A percentile compares a stretch with the other conserved stretches of the same genome.
Conservation (phyloP, 2,113 vertebrate species). For the Girardinichthys multiradiatus region DNA sequence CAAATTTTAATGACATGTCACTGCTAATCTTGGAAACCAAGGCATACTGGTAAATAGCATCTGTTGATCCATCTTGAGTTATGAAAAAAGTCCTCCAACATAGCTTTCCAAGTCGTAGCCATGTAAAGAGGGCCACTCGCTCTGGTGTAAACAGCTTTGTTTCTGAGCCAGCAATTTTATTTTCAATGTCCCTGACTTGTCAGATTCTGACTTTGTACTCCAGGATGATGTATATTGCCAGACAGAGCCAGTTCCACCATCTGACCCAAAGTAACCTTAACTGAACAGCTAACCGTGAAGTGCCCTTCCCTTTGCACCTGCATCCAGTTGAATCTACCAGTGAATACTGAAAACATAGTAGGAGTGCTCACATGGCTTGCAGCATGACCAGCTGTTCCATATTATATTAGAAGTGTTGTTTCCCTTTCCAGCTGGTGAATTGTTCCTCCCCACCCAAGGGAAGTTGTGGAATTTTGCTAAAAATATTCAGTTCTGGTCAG, state of each 20-base stretch:
- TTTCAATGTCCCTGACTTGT: constrained; percentile 34
- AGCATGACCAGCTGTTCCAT: constrained; percentile 33
- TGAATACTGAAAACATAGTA: constrained; percentile 14
- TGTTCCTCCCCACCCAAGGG: constrained; percentile 14
- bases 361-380: constrained; percentile 45
- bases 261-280: not conserved
- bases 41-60: constrained; percentile 13
- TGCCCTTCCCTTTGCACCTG: not conserved
- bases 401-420: constrained; percentile 36
- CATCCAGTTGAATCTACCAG: not conserved
- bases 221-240: not conserved
- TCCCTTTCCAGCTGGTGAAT: constrained; percentile 48
- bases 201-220: constrained; percentile 53
- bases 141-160: constrained; percentile 15
- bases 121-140: constrained; percentile 3
- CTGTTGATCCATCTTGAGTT: constrained; percentile 16
- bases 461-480: constrained; percentile 21
- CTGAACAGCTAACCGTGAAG: not conserved
- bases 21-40: constrained; percentile 25
- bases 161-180: constrained; percentile 17
- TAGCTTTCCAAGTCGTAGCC: constrained; percentile 26
- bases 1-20: too few species aligned
- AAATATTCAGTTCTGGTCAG: constrained; percentile 24
- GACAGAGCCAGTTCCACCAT: not conserved
- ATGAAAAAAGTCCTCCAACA: constrained; percentile 10